Base-by-base conservation (phyloP, 2,888 invertebrate species). In the Andrena fulva region DNA sequence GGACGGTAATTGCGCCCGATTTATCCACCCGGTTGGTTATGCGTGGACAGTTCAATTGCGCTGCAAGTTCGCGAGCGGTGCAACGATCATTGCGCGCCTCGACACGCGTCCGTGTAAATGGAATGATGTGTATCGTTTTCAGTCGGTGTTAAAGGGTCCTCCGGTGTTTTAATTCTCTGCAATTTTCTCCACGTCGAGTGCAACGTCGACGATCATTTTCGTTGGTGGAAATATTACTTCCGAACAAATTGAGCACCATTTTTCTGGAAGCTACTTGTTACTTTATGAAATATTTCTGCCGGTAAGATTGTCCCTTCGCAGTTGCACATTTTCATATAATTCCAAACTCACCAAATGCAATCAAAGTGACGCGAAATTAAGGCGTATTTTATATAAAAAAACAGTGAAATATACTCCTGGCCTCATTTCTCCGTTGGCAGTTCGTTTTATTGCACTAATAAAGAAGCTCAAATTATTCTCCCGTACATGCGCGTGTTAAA, bases 11-110 rank as follows among this genome's bases (percentile, higher is more conserved):
- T 81, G 81, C 68, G 24, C 77, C 63, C 74, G 77, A 74, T 83
- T 75, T 74, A 77, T 83, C 74, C 62, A 48, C 66, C 67, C 71
- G 62, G 62, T 67, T n/a, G 80, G 76, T 59, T 64, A 52, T 52
- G 77, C 81, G 77, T 82, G 64, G 76, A 76, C 82, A 54, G 68
- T 82, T 77, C 77, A 73, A 81, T 80, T 80, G 73, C 35, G 29
- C 16, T 33, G 42, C 16, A 35, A 20, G 2, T n/a, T 48, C 35
- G 29, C 64, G 8, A 31, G 16, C 31, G 10, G 1, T 8, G 52
- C 42, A n/a, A 68, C 68, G 8, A 33, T 66, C 63, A 48, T 66
- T 56, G 69, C 59, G 20, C n/a, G 24, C 68, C 2, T 2, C 16
- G 42, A 64, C 64, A 50, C 48, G 56, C 69, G 76, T 20, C 31